Base-by-base conservation (phyloP, 2,888 invertebrate species). In the Metalampra italica region DNA sequence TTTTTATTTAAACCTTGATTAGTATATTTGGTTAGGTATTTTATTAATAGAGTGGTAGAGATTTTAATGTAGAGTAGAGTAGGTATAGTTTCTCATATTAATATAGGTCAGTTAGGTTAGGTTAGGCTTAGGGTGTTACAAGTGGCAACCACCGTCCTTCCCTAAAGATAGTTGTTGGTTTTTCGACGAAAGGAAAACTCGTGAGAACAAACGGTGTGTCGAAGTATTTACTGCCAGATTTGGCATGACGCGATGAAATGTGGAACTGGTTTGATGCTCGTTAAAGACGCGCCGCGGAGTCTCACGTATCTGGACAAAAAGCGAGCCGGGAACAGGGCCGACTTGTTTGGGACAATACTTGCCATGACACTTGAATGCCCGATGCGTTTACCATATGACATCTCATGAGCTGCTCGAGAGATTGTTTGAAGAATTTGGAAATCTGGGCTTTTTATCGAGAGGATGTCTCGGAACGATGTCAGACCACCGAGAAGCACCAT, bases 221-320 rank as follows among this genome's bases (percentile, higher is more conserved):
- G 64, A 69, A 71, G 76, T 72, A 76, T 80, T 83, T 78, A 80
- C 77, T 73, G 76, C 78, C 75, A 81, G 74, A 71, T 83, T 85
- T 78, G 79, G 82, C 70, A 73, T 82, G 79, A 81, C 72, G 71
- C 68, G 73, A 68, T 74, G 75, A 79, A 73, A 80, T 72, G 75
- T 78, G 66, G 77, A 82, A 85, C 87, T 75, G 80, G 87, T 84
- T 85, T 78, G 71, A 73, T 73, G 78, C 75, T 84, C 75, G 86
- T 83, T 84, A 83, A n/a, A 71, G 78, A 75, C 78, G 79, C 82
- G 83, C 79, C 84, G 70, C 68, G 64, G 74, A 77, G 83, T 86
- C 87, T 86, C 84, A 82, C 78, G 82, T 79, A 75, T 71, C 66
- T 63, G 73, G 71, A 83, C 78, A 87, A 87, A 85, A 86, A 83